These are phyloP conservation scores for Pseudopleuronectes americanus DNA, from an alignment of 2,797 vertebrate genomes.

Conservation along the genomic window DNA sequence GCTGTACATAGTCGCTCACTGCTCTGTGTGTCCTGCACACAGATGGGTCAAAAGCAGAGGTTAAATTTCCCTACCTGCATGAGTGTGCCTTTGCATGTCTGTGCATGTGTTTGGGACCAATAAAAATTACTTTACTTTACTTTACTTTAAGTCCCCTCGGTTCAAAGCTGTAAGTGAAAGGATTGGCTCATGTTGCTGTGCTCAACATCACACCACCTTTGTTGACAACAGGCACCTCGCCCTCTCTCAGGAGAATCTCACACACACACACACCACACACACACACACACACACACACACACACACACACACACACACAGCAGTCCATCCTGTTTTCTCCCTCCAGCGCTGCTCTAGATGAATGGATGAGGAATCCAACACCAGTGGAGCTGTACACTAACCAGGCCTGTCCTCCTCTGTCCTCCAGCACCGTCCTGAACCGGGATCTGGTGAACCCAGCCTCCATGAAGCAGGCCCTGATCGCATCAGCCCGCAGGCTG, in stretches of 20 bases:
- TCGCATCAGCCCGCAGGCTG: slow-evolving; percentile 95
- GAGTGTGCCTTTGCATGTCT: too few relatives aligned
- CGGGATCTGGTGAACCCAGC: slow-evolving; percentile 96
- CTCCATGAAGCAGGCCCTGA: slow-evolving; percentile 98
- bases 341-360: slow-evolving; percentile 6
- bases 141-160: slow-evolving; percentile 30
- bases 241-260: slow-evolving; percentile 4
- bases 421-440: slow-evolving; percentile 92
- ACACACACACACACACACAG: neutral
- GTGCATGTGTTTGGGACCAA: too few relatives aligned
- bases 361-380: slow-evolving; percentile 29
- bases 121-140: too few relatives aligned
- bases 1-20: too few relatives aligned
- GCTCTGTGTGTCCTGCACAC: too few relatives aligned
- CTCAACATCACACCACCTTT: slow-evolving; percentile 29
- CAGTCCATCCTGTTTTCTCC: neutral
- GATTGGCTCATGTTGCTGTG: slow-evolving; percentile 30
- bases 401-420: slow-evolving; percentile 22
- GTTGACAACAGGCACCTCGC: slow-evolving; percentile 22
- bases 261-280: neutral
- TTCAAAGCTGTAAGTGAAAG: slow-evolving; percentile 33
- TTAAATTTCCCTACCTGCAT: too few relatives aligned
- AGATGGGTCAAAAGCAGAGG: too few relatives aligned
- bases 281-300: too few relatives aligned
- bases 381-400: slow-evolving; percentile 11